Evolutionary conservation across 2,888 invertebrate genomes (phyloP).

Genomic region (Taphrorychus bicolor): DNA sequence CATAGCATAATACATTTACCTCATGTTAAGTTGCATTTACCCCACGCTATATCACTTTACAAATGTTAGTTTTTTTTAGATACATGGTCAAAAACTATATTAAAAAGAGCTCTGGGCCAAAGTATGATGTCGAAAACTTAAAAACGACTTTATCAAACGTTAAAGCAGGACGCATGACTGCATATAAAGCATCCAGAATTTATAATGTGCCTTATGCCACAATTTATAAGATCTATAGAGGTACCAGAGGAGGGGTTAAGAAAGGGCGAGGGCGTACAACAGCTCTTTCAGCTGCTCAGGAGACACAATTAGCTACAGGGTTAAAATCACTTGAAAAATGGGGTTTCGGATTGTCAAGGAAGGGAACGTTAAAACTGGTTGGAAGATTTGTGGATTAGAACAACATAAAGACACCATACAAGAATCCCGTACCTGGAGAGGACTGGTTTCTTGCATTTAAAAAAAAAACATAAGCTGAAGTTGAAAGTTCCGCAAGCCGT

Average conservation of each 20-base stretch:
- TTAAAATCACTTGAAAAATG: slow-evolving; percentile 8
- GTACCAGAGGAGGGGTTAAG: not conserved
- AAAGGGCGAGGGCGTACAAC: not conserved
- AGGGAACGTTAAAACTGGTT: slow-evolving; percentile 15
- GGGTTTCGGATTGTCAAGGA: slow-evolving; percentile 21
- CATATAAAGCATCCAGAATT: not conserved
- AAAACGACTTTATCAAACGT: not conserved
- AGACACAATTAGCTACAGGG: not conserved
- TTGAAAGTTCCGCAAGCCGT: slow-evolving; percentile 21
- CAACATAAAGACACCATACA: slow-evolving; percentile 12
- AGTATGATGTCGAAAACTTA: not conserved
- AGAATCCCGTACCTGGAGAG: slow-evolving; percentile 9
- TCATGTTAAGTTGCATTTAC: too few species aligned
- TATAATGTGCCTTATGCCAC: not conserved
- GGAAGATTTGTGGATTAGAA: slow-evolving; percentile 15
- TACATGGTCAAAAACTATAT: not conserved
- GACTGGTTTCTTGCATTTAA: slow-evolving; percentile 23
- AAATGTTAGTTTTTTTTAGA: not conserved
- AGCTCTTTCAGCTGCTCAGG: not conserved
- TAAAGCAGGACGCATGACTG: not conserved
- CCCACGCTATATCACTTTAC: too few species aligned
- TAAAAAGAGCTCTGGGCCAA: not conserved
- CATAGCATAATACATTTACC: not conserved
- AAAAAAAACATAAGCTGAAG: slow-evolving; percentile 12
- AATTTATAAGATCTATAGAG: not conserved